These are phyloP conservation scores for Palaemon carinicauda DNA, from an alignment of 1,140 invertebrate species.

Conservation along the genomic window DNA sequence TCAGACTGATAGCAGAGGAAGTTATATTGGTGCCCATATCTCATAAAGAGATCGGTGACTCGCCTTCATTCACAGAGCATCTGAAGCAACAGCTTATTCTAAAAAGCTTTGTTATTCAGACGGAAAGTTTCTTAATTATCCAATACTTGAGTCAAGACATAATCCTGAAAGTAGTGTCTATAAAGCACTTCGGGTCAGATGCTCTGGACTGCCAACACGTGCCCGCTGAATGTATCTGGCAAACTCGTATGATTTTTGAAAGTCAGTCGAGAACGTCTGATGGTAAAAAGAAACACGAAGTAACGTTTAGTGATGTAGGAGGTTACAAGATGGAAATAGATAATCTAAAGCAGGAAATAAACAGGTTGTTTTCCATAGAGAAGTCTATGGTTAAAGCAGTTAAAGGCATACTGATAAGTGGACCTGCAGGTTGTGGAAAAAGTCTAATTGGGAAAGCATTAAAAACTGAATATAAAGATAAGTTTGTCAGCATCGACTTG, in stretches of 20 bases:
- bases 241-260: slow-evolving; percentile 14
- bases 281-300: background rate
- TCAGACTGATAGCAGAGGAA: slow-evolving; percentile 6
- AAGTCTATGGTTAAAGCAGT: background rate
- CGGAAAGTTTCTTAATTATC: slow-evolving; percentile 7
- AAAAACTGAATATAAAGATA: slow-evolving; percentile 21
- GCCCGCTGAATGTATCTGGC: slow-evolving; percentile 20
- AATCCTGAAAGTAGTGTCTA: background rate
- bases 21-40: slow-evolving; percentile 7
- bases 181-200: slow-evolving; percentile 6
- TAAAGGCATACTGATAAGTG: slow-evolving; percentile 44
- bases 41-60: background rate
- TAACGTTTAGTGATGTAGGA: slow-evolving; percentile 24
- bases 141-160: slow-evolving; percentile 40
- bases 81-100: slow-evolving; percentile 35
- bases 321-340: slow-evolving; percentile 21
- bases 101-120: background rate
- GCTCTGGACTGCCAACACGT: background rate
- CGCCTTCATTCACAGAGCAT: background rate
- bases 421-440: slow-evolving; percentile 38
- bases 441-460: slow-evolving; percentile 36
- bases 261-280: background rate
- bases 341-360: slow-evolving; percentile 11
- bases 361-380: slow-evolving; percentile 13
- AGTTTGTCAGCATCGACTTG: background rate